Evolutionary conservation across 2,888 invertebrate species (phyloP).

Genomic region (Chorisops tibialis): DNA sequence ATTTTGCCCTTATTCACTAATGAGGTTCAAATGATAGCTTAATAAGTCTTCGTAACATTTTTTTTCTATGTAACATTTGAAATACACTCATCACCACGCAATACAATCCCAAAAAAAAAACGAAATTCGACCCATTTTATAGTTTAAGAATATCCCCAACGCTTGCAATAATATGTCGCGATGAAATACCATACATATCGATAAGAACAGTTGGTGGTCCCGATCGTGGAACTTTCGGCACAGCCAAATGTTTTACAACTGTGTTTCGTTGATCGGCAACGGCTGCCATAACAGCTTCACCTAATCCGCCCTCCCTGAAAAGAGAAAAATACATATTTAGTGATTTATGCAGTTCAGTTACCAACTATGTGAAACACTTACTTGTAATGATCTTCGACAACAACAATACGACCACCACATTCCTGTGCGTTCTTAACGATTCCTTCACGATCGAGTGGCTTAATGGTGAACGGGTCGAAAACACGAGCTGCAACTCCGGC

Average conservation of each 20-base stretch:
- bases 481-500: slow-evolving; percentile 75
- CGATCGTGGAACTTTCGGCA: slow-evolving; percentile 83
- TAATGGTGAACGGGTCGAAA: slow-evolving; percentile 93
- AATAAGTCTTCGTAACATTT: not conserved
- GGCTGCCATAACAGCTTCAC: slow-evolving; percentile 88
- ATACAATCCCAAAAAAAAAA: no score
- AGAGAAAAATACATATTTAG: not conserved
- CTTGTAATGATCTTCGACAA: slow-evolving; percentile 96
- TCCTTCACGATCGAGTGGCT: slow-evolving; percentile 82
- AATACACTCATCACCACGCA: not conserved
- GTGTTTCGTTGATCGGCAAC: slow-evolving; percentile 69
- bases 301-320: slow-evolving; percentile 74
- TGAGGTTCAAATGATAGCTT: slow-evolving; percentile 11
- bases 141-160: slow-evolving; percentile 62
- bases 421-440: slow-evolving; percentile 74
- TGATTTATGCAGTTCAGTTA: slow-evolving; percentile 31
- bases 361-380: slow-evolving; percentile 58
- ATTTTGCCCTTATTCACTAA: slow-evolving; percentile 16
- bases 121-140: slow-evolving; percentile 38
- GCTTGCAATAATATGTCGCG: slow-evolving; percentile 72
- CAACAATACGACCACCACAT: slow-evolving; percentile 77
- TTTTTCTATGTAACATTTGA: slow-evolving; percentile 4
- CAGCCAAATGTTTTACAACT: slow-evolving; percentile 74
- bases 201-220: slow-evolving; percentile 85
- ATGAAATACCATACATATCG: slow-evolving; percentile 84